Evolutionary conservation across 2,797 vertebrate genomes (phyloP).

Genomic region (Antennarius maculatus): DNA sequence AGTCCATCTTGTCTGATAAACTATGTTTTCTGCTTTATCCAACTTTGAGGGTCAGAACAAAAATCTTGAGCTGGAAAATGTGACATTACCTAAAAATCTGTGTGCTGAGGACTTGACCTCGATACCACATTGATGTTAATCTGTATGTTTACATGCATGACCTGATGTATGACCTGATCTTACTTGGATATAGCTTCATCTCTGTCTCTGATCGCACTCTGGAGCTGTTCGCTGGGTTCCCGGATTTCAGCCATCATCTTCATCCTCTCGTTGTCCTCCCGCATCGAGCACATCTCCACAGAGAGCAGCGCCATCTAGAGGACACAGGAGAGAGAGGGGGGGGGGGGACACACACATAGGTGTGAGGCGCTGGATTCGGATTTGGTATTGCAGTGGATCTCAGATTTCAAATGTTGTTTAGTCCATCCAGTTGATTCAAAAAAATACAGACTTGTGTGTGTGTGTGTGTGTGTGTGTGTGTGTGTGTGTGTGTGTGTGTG

Average conservation of each 20-base stretch:
- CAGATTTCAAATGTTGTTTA: slow-evolving; percentile 10
- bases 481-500: no score
- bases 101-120: no score
- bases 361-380: background rate
- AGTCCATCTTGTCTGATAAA: background rate
- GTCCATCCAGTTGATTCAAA: slow-evolving; percentile 13
- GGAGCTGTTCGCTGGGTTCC: slow-evolving; percentile 89
- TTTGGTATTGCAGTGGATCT: background rate
- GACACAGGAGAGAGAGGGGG: slow-evolving; percentile 13
- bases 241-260: slow-evolving; percentile 85
- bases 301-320: slow-evolving; percentile 91
- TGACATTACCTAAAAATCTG: no score
- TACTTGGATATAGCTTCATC: slow-evolving; percentile 98
- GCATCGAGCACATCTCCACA: slow-evolving; percentile 89
- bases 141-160: no score
- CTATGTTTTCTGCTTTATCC: background rate
- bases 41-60: background rate
- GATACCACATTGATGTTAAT: no score
- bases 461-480: background rate
- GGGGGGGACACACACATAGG: background rate
- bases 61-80: background rate
- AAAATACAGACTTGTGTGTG: slow-evolving; percentile 5
- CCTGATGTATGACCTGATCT: slow-evolving; percentile 3
- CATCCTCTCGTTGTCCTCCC: slow-evolving; percentile 88
- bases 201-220: slow-evolving; percentile 93